Evolutionary conservation across 2,797 vertebrate genomes (phyloP), one percentile per base, ranked within the genome.

Genomic region (Chloroceryle inda): DNA sequence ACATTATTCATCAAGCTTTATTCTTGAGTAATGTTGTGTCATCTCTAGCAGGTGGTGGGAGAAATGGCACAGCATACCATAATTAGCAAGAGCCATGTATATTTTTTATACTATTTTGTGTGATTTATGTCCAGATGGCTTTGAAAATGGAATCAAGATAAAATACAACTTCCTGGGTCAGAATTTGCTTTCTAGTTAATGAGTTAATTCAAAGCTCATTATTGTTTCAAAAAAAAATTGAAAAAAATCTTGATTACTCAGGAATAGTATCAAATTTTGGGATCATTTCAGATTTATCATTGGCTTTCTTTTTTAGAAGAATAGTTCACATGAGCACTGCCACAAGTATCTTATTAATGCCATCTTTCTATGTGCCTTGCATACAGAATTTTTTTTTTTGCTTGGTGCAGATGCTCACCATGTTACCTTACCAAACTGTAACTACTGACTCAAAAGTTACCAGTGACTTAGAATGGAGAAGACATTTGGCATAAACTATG

Each of bases 1-100:
- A 94, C 95, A 94, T 96, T 96, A 92, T 94, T 96, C 86, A 93
- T 87, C 26, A 33, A 74, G 88, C 71, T 85, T 93, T 84, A 75
- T 94, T 95, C 79, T 94, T 91, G 85, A 89, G 85, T 91, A 94
- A 73, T 61, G 69, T 91, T 96, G 84, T 95, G 82, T 95, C 80
- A 90, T 52, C 37, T 29, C 77, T 92, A 86, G 89, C 89, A 88
- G 89, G 91, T 90, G 91, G 94, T 88, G 63, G 83, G 89, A 94
- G 93, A 89, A 94, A 91, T 11, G 26, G 68, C 58, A 62, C 47
- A 88, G 66, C 69, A 56, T 38, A 76, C 69, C 73, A 24, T 86
- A 76, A 91, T 94, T 92, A 86, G 88, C 56, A 88, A 79, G 89
- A 86, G 55, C 79, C 10, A 4, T 5, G 47, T 69, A 84, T 72